Evolutionary conservation across 1,140 invertebrate genomes (phyloP), one percentile per base, ranked within the genome.

Genomic region (Eupeodes corollae): DNA sequence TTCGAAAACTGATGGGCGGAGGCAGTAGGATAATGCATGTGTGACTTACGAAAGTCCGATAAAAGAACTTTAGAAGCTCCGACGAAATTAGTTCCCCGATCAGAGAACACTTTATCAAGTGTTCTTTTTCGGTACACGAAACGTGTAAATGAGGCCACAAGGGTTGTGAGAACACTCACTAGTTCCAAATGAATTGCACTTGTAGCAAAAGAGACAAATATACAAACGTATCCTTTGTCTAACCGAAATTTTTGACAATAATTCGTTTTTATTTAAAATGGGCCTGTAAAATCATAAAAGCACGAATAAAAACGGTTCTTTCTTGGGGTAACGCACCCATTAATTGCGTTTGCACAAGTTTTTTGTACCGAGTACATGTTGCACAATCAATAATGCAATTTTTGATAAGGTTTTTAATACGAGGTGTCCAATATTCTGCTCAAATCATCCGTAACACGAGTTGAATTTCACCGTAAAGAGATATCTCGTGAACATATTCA

Each of bases 151-250:
- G 58, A 54, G 13, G 47, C 39, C 1, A 70, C 11, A 47, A 70
- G 56, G 6, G 66, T 60, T 8, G 56, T 56, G 13, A 70, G 31
- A 48, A 67, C 56, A 2, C 44, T 40, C 1, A 66, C 62, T 8
- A 66, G n/a, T 51, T 73, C 69, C n/a, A 73, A 44, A 46, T 72
- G 70, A 14, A 70, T 52, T 1, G 63, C 68, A 41, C 59, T 60
- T 5, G 70, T 69, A 0, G 53, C 51, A 46, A 70, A 63, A 51
- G 69, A 73, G 1, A 70, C 50, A 53, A 73, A 73, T 12, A 72
- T 18, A 26, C 57, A 56, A 6, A 70, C 43, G 43, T 71, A 73
- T 6, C 53, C 63, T 46, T 73, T 73, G 0, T 52, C 46, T 8
- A 54, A 53, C 42, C 49, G 54, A 9, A 56, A 54, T 2, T 56